Base-by-base conservation (phyloP, 2,113 vertebrate species). In the Melanocharis versteri region DNA sequence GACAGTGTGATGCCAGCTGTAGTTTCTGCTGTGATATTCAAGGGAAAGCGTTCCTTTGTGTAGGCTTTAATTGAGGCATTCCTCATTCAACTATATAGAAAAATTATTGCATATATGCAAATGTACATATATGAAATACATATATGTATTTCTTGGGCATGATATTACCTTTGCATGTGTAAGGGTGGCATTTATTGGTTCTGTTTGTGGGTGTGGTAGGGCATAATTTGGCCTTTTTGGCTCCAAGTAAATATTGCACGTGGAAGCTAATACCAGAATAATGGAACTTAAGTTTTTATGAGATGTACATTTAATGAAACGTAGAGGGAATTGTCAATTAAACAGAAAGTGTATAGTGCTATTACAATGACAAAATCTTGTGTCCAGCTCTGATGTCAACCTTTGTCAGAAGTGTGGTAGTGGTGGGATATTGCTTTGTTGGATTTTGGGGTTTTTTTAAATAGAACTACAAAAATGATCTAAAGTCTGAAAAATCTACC, bases 71-170 rank as follows among this genome's bases (percentile, higher is more conserved):
- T 57, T 79, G 40, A 69, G 73, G 54, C 70, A 85, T 51, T 72
- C 78, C 61, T 96, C 57, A 87, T 97, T 96, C 87, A 94, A 60
- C 80, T 90, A 14, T 73, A 51, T 23, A 60, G 86, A 89, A 96
- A 83, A 96, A 71, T 54, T 78, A 83, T 82, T 96, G 90, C 66
- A 68, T 73, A 22, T 87, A 48, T 95, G 69, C 81, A 81, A 54
- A 87, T 47, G 7, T 33, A 10, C 13, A 21, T 68, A 4, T 37
- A 10, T 54, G 12, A 45, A 45, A 54, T 26, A 15, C 10, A 31
- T 37, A 4, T 13, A 3, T 16, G 13, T 47, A 57, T 68, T 96
- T 96, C 39, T 44, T 85, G 61, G 68, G 35, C 8, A 4, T 84
- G 87, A 53, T 91, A 81, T 40, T 95, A 81, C 47, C 65, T 94